phyloP scores from a whole-genome alignment of 2,888 invertebrate genomes.

The Drosophila meridionalis region DNA sequence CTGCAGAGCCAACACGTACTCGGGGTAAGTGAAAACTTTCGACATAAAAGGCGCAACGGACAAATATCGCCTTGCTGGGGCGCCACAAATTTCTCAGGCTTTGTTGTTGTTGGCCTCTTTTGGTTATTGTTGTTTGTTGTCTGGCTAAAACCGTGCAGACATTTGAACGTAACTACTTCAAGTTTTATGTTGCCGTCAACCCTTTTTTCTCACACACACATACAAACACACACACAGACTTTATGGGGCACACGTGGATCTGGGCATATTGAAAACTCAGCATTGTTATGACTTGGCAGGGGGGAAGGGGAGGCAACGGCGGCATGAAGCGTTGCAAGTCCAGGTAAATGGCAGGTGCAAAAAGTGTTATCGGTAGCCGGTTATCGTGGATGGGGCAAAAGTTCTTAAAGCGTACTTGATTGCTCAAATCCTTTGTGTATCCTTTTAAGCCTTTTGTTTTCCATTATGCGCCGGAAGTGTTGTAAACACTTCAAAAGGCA shows the following conservation, averaged over 20 bases:
- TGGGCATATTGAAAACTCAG: slow-evolving; percentile 71
- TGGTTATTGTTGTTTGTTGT: slow-evolving; percentile 47
- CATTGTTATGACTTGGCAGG: slow-evolving; percentile 69
- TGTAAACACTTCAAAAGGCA: slow-evolving; percentile 68
- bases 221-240: slow-evolving; percentile 27
- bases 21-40: slow-evolving; percentile 48
- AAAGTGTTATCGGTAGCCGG: slow-evolving; percentile 67
- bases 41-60: slow-evolving; percentile 53
- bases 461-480: slow-evolving; percentile 79
- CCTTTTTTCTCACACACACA: slow-evolving; percentile 25
- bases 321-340: slow-evolving; percentile 34
- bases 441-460: slow-evolving; percentile 81
- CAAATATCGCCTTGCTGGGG: slow-evolving; percentile 4
- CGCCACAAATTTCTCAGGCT: slow-evolving; percentile 24
- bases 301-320: slow-evolving; percentile 4
- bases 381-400: slow-evolving; percentile 52
- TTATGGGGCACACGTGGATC: slow-evolving; percentile 68
- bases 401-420: slow-evolving; percentile 78
- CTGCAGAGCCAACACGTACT: neutral
- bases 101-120: slow-evolving; percentile 15
- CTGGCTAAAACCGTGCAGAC: slow-evolving; percentile 59
- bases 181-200: slow-evolving; percentile 65
- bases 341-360: slow-evolving; percentile 58
- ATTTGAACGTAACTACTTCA: slow-evolving; percentile 70
- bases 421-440: slow-evolving; percentile 81